phyloP scores from a whole-genome alignment of 2,113 vertebrate genomes.

The Genyomyrus donnyi region DNA sequence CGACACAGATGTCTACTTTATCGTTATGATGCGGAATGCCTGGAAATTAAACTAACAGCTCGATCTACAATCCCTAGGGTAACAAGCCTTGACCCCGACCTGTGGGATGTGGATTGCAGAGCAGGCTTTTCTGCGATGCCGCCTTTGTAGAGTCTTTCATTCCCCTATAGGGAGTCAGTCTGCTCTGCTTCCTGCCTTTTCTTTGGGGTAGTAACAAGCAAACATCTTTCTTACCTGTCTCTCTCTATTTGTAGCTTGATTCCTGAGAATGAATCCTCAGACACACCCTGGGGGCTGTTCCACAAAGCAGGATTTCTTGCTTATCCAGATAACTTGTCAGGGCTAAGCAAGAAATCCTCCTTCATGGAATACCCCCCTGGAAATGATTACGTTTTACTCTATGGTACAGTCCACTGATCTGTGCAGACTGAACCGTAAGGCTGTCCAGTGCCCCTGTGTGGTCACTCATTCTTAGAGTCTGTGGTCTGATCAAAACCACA shows the following conservation, averaged over 20 bases:
- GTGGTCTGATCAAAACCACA: neutral
- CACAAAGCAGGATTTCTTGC: too few relatives aligned
- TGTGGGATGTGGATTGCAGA: constrained; percentile 2
- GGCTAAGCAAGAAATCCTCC: too few relatives aligned
- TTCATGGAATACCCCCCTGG: neutral
- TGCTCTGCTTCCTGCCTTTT: neutral
- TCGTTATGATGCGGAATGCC: constrained; percentile 75
- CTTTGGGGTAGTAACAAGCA: neutral
- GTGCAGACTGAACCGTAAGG: neutral
- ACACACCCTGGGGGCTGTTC: neutral
- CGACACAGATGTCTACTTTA: constrained; percentile 76
- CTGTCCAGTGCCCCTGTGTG: neutral
- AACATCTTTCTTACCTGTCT: neutral
- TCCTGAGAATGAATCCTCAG: neutral
- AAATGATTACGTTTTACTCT: neutral
- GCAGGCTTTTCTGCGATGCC: neutral
- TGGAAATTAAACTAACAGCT: constrained; percentile 63
- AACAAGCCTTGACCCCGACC: constrained; percentile 21
- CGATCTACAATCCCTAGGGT: constrained; percentile 29
- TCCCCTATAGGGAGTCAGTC: neutral
- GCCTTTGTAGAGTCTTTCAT: neutral
- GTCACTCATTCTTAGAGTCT: neutral
- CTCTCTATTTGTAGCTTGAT: neutral
- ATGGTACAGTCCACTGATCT: neutral
- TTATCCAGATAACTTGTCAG: too few relatives aligned